Conservation (phyloP, 1,140 invertebrate genomes). For the Heliothis subflexa region DNA sequence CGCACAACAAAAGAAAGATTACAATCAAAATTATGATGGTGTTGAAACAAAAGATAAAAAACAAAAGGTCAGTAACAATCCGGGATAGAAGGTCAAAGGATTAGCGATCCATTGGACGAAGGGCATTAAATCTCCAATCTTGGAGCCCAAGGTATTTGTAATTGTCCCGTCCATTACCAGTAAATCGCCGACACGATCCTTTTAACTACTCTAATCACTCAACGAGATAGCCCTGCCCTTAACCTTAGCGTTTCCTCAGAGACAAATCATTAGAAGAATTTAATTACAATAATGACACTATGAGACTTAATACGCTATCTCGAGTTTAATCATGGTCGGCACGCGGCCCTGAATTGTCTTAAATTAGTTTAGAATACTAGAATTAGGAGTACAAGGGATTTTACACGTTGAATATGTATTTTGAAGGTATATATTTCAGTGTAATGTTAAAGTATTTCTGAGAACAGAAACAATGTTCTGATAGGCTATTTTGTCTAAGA, state of each 20-base stretch:
- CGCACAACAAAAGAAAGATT: conserved; percentile 1
- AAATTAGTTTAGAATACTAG: neutral
- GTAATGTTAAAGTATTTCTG: too few relatives aligned
- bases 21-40: conserved; percentile 10
- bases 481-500: neutral
- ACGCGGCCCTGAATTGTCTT: conserved; percentile 19
- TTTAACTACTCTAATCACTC: conserved; percentile 30
- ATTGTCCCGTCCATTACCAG: conserved; percentile 22
- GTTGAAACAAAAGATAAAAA: conserved; percentile 22
- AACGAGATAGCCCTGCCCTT: conserved; percentile 38
- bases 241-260: conserved; percentile 32
- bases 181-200: neutral
- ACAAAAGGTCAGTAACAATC: conserved; percentile 15
- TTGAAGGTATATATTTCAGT: too few relatives aligned
- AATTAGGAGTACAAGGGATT: neutral
- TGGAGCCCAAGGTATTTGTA: conserved; percentile 15
- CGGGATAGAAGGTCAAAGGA: conserved; percentile 2
- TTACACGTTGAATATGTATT: neutral
- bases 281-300: conserved; percentile 25
- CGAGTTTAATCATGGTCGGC: conserved; percentile 9
- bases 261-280: conserved; percentile 34
- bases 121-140: neutral
- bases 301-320: conserved; percentile 2
- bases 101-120: conserved; percentile 7
- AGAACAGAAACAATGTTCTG: too few relatives aligned